These are phyloP conservation scores for Siniperca chuatsi DNA, from an alignment of 2,113 vertebrate genomes.

Conservation along the genomic window DNA sequence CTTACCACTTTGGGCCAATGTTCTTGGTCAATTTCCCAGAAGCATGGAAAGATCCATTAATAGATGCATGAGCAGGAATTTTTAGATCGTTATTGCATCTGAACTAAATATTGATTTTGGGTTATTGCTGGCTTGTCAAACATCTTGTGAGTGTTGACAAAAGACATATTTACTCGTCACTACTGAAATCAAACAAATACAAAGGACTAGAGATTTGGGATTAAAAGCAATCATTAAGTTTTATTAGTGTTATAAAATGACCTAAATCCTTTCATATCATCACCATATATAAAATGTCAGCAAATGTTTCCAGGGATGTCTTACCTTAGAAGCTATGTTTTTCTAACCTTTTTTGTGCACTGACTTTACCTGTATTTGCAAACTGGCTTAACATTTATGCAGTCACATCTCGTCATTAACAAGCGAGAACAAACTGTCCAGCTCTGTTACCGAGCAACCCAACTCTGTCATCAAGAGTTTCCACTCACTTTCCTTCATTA, in stretches of 20 bases:
- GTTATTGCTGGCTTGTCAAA: constrained; percentile 30
- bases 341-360: not conserved
- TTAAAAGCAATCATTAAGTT: not conserved
- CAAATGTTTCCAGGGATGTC: not conserved
- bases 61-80: constrained; percentile 39
- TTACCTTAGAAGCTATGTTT: not conserved
- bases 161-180: not conserved
- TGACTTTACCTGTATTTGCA: not conserved
- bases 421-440: not conserved
- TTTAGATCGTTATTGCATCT: constrained; percentile 23
- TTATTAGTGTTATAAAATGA: not conserved
- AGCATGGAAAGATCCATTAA: constrained; percentile 46
- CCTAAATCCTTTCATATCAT: not conserved
- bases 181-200: not conserved
- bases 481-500: not conserved
- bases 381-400: not conserved
- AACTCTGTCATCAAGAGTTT: not conserved
- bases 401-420: not conserved
- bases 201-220: not conserved
- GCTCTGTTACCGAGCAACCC: constrained; percentile 22
- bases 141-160: constrained; percentile 2
- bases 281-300: not conserved
- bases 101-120: constrained; percentile 47
- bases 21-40: constrained; percentile 63
- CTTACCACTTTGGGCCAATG: constrained; percentile 40